Evolutionary conservation across 2,888 invertebrate species (phyloP).

Genomic region (Criorhina ranunculi): DNA sequence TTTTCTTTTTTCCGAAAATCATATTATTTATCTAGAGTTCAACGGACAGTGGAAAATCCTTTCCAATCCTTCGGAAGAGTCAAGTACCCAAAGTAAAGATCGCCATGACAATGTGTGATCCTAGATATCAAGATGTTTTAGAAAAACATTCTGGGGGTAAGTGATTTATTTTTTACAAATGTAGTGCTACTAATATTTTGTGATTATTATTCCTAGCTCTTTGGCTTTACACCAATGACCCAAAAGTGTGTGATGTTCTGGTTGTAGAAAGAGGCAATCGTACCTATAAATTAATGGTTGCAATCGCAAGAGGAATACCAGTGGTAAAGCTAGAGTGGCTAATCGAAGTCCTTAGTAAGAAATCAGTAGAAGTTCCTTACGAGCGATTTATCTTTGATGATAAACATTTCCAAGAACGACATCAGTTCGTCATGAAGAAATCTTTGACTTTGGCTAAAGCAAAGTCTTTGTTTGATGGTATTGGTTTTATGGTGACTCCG

Average conservation of each 20-base stretch:
- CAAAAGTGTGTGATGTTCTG: conserved; percentile 85
- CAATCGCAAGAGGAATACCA: conserved; percentile 87
- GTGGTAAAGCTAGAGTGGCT: conserved; percentile 84
- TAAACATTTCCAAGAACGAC: conserved; percentile 77
- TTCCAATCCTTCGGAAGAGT: conserved; percentile 8
- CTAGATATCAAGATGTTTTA: conserved; percentile 37
- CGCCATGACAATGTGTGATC: conserved; percentile 60
- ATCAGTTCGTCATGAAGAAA: conserved; percentile 78
- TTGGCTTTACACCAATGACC: conserved; percentile 86
- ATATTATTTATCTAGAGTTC: conserved; percentile 25
- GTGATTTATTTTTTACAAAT: background rate
- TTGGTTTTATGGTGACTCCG: conserved; percentile 79
- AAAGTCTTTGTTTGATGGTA: conserved; percentile 77
- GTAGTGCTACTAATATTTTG: background rate
- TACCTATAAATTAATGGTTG: conserved; percentile 87
- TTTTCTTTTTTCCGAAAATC: background rate
- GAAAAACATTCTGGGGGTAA: conserved; percentile 54
- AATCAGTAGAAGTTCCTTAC: conserved; percentile 55
- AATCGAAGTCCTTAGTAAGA: conserved; percentile 62
- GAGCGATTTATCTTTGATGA: conserved; percentile 77
- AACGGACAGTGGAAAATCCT: conserved; percentile 3
- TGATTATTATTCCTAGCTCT: conserved; percentile 53
- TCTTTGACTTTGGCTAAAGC: conserved; percentile 77
- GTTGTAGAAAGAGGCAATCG: conserved; percentile 85
- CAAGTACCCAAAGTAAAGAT: conserved; percentile 46